Conservation (phyloP, 2,797 vertebrate genomes). For the Lycodopsis pacificus region DNA sequence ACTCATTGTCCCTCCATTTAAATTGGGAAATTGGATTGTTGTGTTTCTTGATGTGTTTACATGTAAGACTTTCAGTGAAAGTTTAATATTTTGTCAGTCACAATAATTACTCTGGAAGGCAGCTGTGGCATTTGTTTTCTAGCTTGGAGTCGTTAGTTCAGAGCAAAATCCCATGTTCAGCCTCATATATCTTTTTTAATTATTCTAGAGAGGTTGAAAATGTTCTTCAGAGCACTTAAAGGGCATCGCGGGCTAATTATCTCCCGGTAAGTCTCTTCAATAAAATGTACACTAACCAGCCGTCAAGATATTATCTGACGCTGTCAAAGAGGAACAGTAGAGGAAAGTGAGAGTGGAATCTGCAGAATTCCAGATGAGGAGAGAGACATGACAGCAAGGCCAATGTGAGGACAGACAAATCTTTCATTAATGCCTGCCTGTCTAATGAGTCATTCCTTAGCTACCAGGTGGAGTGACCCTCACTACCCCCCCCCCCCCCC, state of each 20-base stretch:
- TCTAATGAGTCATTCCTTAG: slow-evolving; percentile 80
- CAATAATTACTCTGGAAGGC: slow-evolving; percentile 41
- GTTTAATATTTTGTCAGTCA: slow-evolving; percentile 63
- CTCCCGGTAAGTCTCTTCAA: slow-evolving; percentile 41
- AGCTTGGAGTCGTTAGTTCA: background rate
- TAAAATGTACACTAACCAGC: slow-evolving; percentile 58
- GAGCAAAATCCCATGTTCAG: slow-evolving; percentile 8
- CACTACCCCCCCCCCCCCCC: slow-evolving; percentile 9
- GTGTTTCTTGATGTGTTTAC: slow-evolving; percentile 74
- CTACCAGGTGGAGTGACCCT: slow-evolving; percentile 78
- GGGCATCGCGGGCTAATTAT: slow-evolving; percentile 37
- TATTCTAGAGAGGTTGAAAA: slow-evolving; percentile 27
- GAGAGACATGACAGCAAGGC: slow-evolving; percentile 69
- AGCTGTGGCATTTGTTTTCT: slow-evolving; percentile 41
- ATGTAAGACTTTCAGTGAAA: slow-evolving; percentile 32
- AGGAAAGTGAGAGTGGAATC: slow-evolving; percentile 71
- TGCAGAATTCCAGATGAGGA: slow-evolving; percentile 70
- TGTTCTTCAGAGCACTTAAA: slow-evolving; percentile 32
- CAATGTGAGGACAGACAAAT: slow-evolving; percentile 78
- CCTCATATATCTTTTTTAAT: slow-evolving; percentile 1
- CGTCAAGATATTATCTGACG: slow-evolving; percentile 68
- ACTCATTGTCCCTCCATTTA: slow-evolving; percentile 56
- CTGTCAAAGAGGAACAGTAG: slow-evolving; percentile 57
- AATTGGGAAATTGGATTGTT: slow-evolving; percentile 61
- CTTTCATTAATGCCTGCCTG: slow-evolving; percentile 76